Percentiles rank a stretch among this genome's conserved stretches.
Conservation (phyloP, 2,113 vertebrate genomes). For the Suricata suricatta region DNA sequence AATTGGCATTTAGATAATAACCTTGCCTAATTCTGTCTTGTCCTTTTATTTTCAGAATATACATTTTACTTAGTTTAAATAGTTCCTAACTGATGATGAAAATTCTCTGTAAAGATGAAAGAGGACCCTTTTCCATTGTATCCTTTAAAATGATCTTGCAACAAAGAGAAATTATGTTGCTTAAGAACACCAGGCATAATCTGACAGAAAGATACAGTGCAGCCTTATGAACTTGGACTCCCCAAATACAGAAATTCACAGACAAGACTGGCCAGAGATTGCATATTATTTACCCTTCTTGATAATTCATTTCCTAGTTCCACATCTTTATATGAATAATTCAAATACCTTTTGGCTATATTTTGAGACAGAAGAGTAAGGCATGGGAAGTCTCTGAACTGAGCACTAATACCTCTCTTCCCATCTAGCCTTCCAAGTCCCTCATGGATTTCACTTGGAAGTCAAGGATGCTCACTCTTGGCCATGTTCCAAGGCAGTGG, state of each 20-base stretch:
- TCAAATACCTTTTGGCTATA: background rate
- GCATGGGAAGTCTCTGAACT: background rate
- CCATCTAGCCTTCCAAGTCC: rapidly evolving
- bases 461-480: background rate
- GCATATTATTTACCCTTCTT: background rate
- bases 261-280: background rate
- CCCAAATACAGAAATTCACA: conserved; percentile 50
- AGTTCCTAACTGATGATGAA: conserved; percentile 41
- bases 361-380: conserved; percentile 5
- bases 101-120: conserved; percentile 34
- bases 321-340: background rate
- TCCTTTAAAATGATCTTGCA: conserved; percentile 38
- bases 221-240: conserved; percentile 58
- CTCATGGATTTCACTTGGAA: background rate
- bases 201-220: conserved; percentile 48
- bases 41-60: conserved; percentile 54
- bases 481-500: background rate
- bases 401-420: background rate
- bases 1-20: conserved; percentile 17
- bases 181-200: conserved; percentile 64
- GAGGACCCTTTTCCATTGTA: background rate
- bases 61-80: conserved; percentile 41
- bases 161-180: conserved; percentile 65
- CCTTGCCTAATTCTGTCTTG: background rate
- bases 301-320: background rate